phyloP scores from a whole-genome alignment of 2,113 vertebrate species.

The Pongo abelii region DNA sequence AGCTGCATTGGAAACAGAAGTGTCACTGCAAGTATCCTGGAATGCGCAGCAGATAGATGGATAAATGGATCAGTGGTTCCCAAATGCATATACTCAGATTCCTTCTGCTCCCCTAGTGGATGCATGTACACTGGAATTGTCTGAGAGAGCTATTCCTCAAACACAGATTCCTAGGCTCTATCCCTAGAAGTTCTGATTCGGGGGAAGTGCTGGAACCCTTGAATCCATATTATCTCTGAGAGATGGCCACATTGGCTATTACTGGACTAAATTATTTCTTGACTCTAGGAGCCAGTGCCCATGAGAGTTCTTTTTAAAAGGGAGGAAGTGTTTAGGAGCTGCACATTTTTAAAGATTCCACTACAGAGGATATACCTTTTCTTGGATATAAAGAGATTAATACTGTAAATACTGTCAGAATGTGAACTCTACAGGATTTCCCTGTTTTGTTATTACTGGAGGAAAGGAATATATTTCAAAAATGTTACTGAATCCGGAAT shows the following conservation, averaged over 20 bases:
- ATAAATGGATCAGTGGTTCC: not conserved
- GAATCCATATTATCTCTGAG: not conserved
- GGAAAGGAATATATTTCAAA: conserved; percentile 34
- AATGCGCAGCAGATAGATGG: not conserved
- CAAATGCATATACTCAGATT: not conserved
- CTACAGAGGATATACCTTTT: not conserved
- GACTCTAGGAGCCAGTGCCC: not conserved
- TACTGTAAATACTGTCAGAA: conserved; percentile 44
- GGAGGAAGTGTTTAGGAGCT: conserved; percentile 37
- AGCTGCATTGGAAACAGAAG: not conserved
- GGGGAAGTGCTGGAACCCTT: not conserved
- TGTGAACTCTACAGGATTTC: conserved; percentile 41
- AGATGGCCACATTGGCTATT: not conserved
- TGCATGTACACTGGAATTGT: not conserved
- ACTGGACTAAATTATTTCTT: not conserved
- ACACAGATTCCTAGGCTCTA: not conserved
- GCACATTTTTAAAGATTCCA: conserved; percentile 1
- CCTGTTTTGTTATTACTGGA: conserved; percentile 9
- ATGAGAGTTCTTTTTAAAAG: not conserved
- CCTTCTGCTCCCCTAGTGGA: not conserved
- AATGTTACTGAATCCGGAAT: not conserved
- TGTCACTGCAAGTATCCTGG: not conserved
- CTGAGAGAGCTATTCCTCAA: not conserved
- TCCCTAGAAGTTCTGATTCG: not conserved
- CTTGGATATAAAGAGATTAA: not conserved